phyloP scores from a whole-genome alignment of 1,140 invertebrate genomes.

The Microplitis demolitor region DNA sequence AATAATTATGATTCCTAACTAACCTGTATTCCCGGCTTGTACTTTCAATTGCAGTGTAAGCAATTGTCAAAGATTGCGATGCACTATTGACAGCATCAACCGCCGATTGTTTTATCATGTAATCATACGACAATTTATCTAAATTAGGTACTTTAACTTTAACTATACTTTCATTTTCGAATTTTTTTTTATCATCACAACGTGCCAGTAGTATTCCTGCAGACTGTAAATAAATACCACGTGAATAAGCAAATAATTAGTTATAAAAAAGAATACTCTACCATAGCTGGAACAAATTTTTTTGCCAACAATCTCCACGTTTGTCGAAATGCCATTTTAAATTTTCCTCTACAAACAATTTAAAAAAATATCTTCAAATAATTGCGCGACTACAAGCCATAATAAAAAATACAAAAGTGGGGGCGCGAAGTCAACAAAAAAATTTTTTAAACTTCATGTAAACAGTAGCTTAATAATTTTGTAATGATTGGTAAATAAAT shows the following conservation, averaged over 20 bases:
- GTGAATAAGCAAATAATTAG: not conserved
- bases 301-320: constrained; percentile 27
- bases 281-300: constrained; percentile 30
- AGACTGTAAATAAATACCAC: not conserved
- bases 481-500: too few species aligned
- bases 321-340: constrained; percentile 34
- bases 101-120: constrained; percentile 54
- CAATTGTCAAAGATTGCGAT: constrained; percentile 49
- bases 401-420: too few species aligned
- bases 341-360: not conserved
- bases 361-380: not conserved
- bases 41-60: constrained; percentile 48
- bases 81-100: constrained; percentile 52
- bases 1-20: not conserved
- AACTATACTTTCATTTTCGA: constrained; percentile 38
- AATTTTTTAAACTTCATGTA: too few species aligned
- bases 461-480: too few species aligned
- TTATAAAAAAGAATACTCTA: constrained; percentile 19
- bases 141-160: constrained; percentile 38
- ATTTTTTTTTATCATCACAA: constrained; percentile 34
- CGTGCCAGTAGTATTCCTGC: constrained; percentile 30
- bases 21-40: constrained; percentile 53
- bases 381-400: not conserved
- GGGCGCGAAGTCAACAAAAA: too few species aligned
- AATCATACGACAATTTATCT: constrained; percentile 50